phyloP scores from a whole-genome alignment of 2,113 vertebrate species.

The Gymnobelideus leadbeateri region DNA sequence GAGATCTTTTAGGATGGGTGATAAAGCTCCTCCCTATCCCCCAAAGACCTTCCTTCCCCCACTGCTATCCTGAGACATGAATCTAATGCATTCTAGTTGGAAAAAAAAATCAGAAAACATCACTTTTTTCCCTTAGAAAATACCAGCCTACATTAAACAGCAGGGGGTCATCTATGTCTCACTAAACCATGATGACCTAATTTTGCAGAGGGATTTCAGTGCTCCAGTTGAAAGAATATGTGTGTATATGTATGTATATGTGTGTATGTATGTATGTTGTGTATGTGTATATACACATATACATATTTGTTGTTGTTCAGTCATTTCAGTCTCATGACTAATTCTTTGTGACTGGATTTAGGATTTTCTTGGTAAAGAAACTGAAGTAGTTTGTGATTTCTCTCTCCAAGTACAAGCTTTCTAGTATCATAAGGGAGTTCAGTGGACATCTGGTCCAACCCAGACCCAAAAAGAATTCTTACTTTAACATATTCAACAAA shows the following conservation, averaged over 20 bases:
- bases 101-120: neutral
- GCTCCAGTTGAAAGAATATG: conserved; percentile 21
- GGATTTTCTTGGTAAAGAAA: too few species aligned
- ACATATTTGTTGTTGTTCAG: too few species aligned
- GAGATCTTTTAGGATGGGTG: neutral
- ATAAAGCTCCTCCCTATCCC: neutral
- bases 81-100: neutral
- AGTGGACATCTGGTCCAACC: neutral
- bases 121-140: neutral
- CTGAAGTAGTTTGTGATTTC: too few species aligned
- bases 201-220: conserved; percentile 55
- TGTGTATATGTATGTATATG: neutral
- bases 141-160: conserved; percentile 36
- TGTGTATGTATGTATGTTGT: too few species aligned
- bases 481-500: neutral
- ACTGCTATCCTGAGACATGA: neutral
- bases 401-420: too few species aligned
- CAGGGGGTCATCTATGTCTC: neutral
- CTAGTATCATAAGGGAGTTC: too few species aligned
- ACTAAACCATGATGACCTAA: conserved; percentile 50
- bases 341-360: too few species aligned
- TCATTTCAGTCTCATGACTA: too few species aligned
- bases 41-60: neutral
- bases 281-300: too few species aligned
- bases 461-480: neutral